Percentiles rank a stretch among this genome's conserved stretches.
These are phyloP conservation scores for Thaumatotibia leucotreta DNA, from an alignment of 1,140 invertebrate genomes.

Conservation along the genomic window DNA sequence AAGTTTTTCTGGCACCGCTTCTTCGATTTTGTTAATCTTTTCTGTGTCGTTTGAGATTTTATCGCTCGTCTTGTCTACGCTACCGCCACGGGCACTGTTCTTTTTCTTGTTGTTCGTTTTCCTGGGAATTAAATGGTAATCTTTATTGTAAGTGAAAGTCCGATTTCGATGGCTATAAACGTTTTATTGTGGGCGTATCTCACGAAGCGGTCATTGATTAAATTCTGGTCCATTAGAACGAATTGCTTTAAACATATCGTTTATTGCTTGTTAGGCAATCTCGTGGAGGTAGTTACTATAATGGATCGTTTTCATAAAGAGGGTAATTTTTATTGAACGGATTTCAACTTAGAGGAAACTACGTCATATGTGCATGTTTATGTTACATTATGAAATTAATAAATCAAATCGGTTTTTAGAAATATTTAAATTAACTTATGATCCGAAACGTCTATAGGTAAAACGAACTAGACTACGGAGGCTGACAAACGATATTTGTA, in stretches of 20 bases:
- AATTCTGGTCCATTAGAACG: neutral
- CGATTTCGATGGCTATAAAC: neutral
- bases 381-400: too few species aligned
- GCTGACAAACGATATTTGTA: too few species aligned
- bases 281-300: neutral
- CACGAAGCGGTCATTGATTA: neutral
- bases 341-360: neutral
- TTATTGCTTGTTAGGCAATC: neutral
- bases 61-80: constrained; percentile 32
- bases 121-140: constrained; percentile 34
- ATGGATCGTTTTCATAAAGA: neutral
- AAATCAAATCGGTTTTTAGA: too few species aligned
- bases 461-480: too few species aligned
- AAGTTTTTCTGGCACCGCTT: constrained; percentile 30
- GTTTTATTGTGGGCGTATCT: neutral
- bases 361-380: neutral
- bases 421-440: too few species aligned
- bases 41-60: constrained; percentile 27
- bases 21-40: constrained; percentile 33
- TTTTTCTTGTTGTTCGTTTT: constrained; percentile 62
- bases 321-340: neutral
- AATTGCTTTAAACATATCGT: neutral
- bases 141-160: neutral
- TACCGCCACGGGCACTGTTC: constrained; percentile 43
- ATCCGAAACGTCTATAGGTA: too few species aligned